A percentile compares a stretch with the other conserved stretches of the same genome.
These are phyloP conservation scores for Rhyzopertha dominica DNA, from an alignment of 1,140 invertebrate species.

Conservation along the genomic window DNA sequence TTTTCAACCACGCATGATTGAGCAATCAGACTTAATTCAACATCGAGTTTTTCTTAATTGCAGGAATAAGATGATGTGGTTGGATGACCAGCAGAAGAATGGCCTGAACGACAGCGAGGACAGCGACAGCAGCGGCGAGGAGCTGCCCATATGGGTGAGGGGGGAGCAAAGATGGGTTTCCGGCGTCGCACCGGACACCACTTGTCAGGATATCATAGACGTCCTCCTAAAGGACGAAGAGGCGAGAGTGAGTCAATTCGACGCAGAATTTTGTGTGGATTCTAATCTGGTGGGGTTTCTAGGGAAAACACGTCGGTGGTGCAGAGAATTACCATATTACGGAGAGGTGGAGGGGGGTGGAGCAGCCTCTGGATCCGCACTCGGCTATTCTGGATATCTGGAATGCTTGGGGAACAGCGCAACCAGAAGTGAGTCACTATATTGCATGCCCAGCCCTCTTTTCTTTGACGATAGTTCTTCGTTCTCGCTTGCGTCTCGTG, in stretches of 20 bases:
- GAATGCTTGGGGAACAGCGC: constrained; percentile 68
- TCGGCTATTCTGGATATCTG: constrained; percentile 69
- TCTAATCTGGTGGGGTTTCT: too few species aligned
- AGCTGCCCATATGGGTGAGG: constrained; percentile 72
- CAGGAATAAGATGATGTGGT: constrained; percentile 34
- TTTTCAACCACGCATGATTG: too few species aligned
- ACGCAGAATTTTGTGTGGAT: too few species aligned
- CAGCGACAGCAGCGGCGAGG: constrained; percentile 48
- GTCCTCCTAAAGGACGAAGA: constrained; percentile 55
- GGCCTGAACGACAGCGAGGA: constrained; percentile 31
- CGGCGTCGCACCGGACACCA: constrained; percentile 67
- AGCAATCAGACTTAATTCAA: too few species aligned
- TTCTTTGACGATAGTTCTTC: too few species aligned
- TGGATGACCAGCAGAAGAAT: constrained; percentile 26
- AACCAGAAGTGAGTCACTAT: constrained; percentile 55
- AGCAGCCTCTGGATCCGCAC: constrained; percentile 62
- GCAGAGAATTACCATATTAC: constrained; percentile 55
- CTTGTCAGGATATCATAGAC: constrained; percentile 70
- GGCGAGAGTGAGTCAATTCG: constrained; percentile 31
- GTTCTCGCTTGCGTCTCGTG: too few species aligned
- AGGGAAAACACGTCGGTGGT: constrained; percentile 38
- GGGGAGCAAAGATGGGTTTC: constrained; percentile 74
- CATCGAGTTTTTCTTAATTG: constrained; percentile 13
- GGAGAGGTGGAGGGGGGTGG: constrained; percentile 62
- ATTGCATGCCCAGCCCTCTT: too few species aligned